A percentile compares a stretch with the other conserved stretches of the same genome.
phyloP scores from a whole-genome alignment of 2,888 invertebrate species.

The Dicyrtomina minuta region DNA sequence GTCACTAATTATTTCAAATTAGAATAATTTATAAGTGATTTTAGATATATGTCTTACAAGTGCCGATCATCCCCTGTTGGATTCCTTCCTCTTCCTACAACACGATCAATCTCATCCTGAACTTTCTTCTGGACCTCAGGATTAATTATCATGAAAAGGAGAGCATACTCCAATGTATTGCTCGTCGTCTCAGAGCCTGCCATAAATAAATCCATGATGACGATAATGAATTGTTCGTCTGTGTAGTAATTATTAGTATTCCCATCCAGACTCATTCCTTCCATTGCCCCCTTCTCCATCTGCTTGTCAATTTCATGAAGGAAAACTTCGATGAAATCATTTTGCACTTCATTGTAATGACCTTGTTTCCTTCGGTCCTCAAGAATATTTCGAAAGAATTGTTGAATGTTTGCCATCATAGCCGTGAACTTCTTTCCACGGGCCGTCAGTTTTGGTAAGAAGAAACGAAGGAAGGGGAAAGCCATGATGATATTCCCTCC shows the following conservation, averaged over 20 bases:
- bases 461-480: constrained; percentile 36
- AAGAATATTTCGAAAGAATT: constrained; percentile 37
- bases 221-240: constrained; percentile 44
- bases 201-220: constrained; percentile 41
- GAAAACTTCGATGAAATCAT: constrained; percentile 48
- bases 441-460: constrained; percentile 29
- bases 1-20: too few relatives aligned
- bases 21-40: too few relatives aligned
- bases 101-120: constrained; percentile 54
- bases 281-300: constrained; percentile 28
- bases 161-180: constrained; percentile 49
- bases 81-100: constrained; percentile 50
- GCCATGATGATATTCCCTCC: constrained; percentile 41
- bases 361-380: constrained; percentile 35
- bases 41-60: too few relatives aligned
- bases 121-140: constrained; percentile 53
- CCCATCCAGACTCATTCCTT: too few relatives aligned
- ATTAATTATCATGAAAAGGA: constrained; percentile 53
- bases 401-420: neutral
- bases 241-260: constrained; percentile 3
- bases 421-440: neutral
- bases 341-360: constrained; percentile 39
- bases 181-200: constrained; percentile 52
- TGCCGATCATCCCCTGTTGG: constrained; percentile 15
- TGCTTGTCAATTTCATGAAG: constrained; percentile 46